A percentile compares a stretch with the other conserved stretches of the same genome.
Conservation (phyloP, 2,797 vertebrate species). For the Hafferia zeledoni region DNA sequence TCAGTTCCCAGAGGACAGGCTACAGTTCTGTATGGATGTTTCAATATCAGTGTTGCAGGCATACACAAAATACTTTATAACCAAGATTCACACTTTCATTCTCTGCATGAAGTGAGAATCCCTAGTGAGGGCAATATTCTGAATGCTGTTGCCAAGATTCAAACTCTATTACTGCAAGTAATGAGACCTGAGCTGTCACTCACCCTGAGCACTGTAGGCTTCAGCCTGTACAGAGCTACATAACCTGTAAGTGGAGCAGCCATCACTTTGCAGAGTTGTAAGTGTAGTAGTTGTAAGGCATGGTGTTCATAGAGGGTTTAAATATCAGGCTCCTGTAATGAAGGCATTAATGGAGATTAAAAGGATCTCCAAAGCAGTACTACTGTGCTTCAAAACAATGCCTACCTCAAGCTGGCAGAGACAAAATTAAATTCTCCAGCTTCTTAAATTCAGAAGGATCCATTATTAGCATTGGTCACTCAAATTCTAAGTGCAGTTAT, state of each 20-base stretch:
- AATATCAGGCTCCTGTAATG: background rate
- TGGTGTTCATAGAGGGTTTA: background rate
- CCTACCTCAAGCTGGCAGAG: background rate
- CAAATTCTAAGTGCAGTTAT: background rate
- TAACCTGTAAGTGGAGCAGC: background rate
- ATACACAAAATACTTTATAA: background rate
- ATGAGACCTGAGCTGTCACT: background rate
- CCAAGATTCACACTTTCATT: background rate
- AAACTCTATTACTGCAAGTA: background rate
- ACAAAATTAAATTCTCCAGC: background rate
- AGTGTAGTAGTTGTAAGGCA: background rate
- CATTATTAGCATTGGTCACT: background rate
- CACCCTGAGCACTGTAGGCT: background rate
- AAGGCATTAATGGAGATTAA: background rate
- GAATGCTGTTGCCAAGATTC: background rate
- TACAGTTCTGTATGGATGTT: background rate
- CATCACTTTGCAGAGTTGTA: background rate
- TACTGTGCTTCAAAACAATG: background rate
- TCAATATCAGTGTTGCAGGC: background rate
- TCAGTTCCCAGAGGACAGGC: background rate
- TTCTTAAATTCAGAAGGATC: background rate
- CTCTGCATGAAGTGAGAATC: background rate
- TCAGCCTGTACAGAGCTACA: background rate
- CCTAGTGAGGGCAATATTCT: background rate
- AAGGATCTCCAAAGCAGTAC: background rate